Evolutionary conservation across 2,888 invertebrate species (phyloP).

Genomic region (Drosophila flavopinicola): DNA sequence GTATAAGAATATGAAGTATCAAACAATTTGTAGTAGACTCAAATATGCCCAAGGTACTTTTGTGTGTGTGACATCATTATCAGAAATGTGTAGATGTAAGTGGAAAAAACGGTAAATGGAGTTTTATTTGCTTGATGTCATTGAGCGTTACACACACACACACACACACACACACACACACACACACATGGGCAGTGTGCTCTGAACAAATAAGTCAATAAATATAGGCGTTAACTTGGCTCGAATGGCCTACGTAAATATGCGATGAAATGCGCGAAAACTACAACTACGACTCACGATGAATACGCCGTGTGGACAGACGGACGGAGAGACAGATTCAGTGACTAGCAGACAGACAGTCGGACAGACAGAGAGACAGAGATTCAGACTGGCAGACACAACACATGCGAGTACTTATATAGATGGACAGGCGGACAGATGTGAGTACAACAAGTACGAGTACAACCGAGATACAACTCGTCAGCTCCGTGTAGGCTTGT

Average conservation of each 20-base stretch:
- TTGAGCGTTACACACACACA: slow-evolving; percentile 46
- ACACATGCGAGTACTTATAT: slow-evolving; percentile 11
- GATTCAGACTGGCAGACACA: background rate
- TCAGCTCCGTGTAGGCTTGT: slow-evolving; percentile 68
- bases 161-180: slow-evolving; percentile 14
- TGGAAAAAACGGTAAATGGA: slow-evolving; percentile 70
- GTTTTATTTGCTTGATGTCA: slow-evolving; percentile 68
- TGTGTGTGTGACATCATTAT: slow-evolving; percentile 66
- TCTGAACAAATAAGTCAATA: slow-evolving; percentile 77
- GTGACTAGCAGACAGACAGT: background rate
- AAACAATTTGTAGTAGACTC: background rate
- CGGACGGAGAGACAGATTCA: background rate
- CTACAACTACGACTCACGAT: slow-evolving; percentile 44
- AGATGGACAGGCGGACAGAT: slow-evolving; percentile 39
- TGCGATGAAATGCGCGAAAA: slow-evolving; percentile 70
- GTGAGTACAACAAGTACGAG: slow-evolving; percentile 24
- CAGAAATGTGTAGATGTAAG: slow-evolving; percentile 36
- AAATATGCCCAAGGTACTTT: slow-evolving; percentile 10
- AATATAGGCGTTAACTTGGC: slow-evolving; percentile 78
- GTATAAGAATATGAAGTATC: background rate
- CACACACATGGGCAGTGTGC: too few species aligned
- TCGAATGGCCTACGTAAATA: slow-evolving; percentile 76
- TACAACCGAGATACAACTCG: slow-evolving; percentile 50
- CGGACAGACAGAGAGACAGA: background rate
- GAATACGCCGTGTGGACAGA: slow-evolving; percentile 38